Evolutionary conservation across 1,140 invertebrate species (phyloP).

Genomic region (Lasioglossum albipes): DNA sequence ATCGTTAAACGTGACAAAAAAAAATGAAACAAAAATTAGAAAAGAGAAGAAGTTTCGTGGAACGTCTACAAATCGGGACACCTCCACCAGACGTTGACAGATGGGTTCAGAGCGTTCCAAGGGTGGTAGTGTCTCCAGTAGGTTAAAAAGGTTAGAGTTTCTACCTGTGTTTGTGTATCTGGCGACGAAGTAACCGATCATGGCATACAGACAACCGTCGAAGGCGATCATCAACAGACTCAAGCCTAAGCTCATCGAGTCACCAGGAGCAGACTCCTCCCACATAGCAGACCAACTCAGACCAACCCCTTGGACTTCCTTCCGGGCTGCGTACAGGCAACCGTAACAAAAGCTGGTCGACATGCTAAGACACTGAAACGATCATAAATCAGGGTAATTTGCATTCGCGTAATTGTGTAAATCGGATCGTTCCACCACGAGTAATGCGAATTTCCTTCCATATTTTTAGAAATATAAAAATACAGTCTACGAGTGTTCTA

Average conservation of each 20-base stretch:
- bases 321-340: slow-evolving; percentile 82
- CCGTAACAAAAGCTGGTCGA: slow-evolving; percentile 84
- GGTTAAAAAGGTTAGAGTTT: background rate
- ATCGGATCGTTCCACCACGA: too few relatives aligned
- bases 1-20: background rate
- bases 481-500: too few relatives aligned
- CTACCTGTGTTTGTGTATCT: slow-evolving; percentile 75
- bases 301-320: slow-evolving; percentile 82
- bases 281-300: slow-evolving; percentile 79
- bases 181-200: slow-evolving; percentile 70
- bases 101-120: slow-evolving; percentile 13
- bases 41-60: slow-evolving; percentile 15
- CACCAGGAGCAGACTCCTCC: slow-evolving; percentile 76
- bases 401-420: too few relatives aligned
- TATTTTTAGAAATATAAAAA: too few relatives aligned
- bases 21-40: background rate
- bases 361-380: slow-evolving; percentile 81
- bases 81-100: slow-evolving; percentile 49
- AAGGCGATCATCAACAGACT: slow-evolving; percentile 71
- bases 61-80: slow-evolving; percentile 26
- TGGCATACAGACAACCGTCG: slow-evolving; percentile 74
- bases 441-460: too few relatives aligned
- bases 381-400: background rate
- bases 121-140: background rate
- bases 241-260: slow-evolving; percentile 79